phyloP scores from a whole-genome alignment of 2,797 vertebrate species.

The Sebastes nivosus region DNA sequence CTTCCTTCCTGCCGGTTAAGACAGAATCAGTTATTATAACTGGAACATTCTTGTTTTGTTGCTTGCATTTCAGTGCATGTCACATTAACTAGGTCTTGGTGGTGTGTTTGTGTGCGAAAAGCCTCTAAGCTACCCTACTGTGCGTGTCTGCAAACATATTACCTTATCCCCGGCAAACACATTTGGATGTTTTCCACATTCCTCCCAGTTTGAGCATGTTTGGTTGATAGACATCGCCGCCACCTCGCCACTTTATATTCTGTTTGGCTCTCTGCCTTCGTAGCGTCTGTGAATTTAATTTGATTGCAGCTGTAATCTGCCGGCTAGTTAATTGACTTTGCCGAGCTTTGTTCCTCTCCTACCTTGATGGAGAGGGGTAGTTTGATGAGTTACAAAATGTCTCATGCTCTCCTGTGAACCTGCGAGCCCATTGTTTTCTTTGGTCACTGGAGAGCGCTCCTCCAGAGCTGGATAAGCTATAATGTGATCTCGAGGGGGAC shows the following conservation, averaged over 20 bases:
- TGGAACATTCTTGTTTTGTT: neutral
- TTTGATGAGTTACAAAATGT: slow-evolving; percentile 66
- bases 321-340: slow-evolving; percentile 82
- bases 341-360: slow-evolving; percentile 69
- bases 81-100: neutral
- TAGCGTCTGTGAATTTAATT: slow-evolving; percentile 80
- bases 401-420: slow-evolving; percentile 40
- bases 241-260: slow-evolving; percentile 68
- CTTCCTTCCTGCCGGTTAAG: neutral
- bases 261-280: slow-evolving; percentile 65
- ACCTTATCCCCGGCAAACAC: slow-evolving; percentile 39
- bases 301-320: slow-evolving; percentile 80
- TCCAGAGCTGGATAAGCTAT: neutral
- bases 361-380: slow-evolving; percentile 51
- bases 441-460: slow-evolving; percentile 22
- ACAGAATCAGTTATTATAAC: neutral
- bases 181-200: slow-evolving; percentile 44
- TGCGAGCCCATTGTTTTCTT: slow-evolving; percentile 17
- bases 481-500: slow-evolving; percentile 22
- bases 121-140: neutral
- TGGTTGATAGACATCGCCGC: slow-evolving; percentile 60
- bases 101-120: neutral
- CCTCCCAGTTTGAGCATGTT: slow-evolving; percentile 29
- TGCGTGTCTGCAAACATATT: slow-evolving; percentile 27
- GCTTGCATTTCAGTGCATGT: neutral